Conservation (phyloP, 1,140 invertebrate species). For the Mylabris phalerata region DNA sequence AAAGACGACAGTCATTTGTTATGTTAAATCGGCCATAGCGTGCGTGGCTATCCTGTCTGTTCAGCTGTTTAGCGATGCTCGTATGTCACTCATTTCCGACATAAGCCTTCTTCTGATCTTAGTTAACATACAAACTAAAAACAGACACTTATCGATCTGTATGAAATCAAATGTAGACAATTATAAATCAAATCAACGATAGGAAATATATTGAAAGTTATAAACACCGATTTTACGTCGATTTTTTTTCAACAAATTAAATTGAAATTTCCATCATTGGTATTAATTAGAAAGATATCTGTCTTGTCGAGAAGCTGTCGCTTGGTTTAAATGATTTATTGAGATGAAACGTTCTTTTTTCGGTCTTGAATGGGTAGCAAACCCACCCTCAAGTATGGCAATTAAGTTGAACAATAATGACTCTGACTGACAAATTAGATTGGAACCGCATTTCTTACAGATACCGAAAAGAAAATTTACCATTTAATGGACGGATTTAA, state of each 20-base stretch:
- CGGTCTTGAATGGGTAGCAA: neutral
- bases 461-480: too few species aligned
- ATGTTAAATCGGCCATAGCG: slow-evolving; percentile 42
- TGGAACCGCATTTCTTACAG: neutral
- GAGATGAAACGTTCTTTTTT: neutral
- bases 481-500: too few species aligned
- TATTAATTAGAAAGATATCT: slow-evolving; percentile 10
- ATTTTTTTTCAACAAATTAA: too few species aligned
- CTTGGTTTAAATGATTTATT: slow-evolving; percentile 15
- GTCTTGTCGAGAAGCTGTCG: slow-evolving; percentile 7
- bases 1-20: slow-evolving; percentile 41
- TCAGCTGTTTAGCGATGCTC: slow-evolving; percentile 44
- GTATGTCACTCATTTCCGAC: slow-evolving; percentile 45
- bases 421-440: slow-evolving; percentile 7
- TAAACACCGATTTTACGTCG: too few species aligned
- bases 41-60: slow-evolving; percentile 39
- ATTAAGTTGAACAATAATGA: slow-evolving; percentile 12
- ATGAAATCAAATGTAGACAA: too few species aligned
- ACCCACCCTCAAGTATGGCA: slow-evolving; percentile 7
- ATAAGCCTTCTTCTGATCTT: slow-evolving; percentile 28
- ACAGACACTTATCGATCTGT: too few species aligned
- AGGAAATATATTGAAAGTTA: too few species aligned
- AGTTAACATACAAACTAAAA: neutral
- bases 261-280: neutral
- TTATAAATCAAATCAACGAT: too few species aligned